Conservation (phyloP, 2,113 vertebrate genomes). For the Seriola quinqueradiata region DNA sequence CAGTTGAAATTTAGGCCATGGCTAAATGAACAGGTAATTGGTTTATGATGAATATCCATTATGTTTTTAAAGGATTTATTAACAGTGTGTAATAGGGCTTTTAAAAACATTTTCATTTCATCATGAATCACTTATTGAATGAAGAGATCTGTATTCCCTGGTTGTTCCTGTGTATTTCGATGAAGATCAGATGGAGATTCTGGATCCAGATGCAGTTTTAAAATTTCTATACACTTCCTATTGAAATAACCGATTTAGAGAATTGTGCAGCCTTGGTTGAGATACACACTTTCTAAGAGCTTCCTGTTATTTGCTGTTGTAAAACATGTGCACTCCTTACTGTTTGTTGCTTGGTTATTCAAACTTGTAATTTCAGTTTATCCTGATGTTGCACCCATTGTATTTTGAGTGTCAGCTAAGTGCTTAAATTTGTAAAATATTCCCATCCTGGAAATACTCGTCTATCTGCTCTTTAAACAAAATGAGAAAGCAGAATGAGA, state of each 20-base stretch:
- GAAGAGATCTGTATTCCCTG: too few relatives aligned
- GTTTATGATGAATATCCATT: background rate
- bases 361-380: background rate
- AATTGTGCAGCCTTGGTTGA: background rate
- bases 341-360: background rate
- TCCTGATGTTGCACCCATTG: background rate
- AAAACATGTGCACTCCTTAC: background rate
- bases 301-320: background rate
- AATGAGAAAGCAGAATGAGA: too few relatives aligned
- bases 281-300: too few relatives aligned
- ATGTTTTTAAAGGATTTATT: background rate
- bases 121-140: too few relatives aligned
- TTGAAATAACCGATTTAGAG: background rate
- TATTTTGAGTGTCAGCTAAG: background rate
- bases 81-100: too few relatives aligned
- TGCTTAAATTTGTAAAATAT: background rate
- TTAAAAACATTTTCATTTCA: too few relatives aligned
- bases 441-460: background rate
- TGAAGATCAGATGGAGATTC: too few relatives aligned
- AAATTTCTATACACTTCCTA: background rate
- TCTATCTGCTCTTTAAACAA: background rate
- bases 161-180: too few relatives aligned
- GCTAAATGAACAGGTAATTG: background rate
- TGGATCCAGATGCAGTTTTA: background rate
- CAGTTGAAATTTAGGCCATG: background rate